These are phyloP conservation scores for Atrichornis clamosus DNA, from an alignment of 2,113 vertebrate species.

Conservation along the genomic window DNA sequence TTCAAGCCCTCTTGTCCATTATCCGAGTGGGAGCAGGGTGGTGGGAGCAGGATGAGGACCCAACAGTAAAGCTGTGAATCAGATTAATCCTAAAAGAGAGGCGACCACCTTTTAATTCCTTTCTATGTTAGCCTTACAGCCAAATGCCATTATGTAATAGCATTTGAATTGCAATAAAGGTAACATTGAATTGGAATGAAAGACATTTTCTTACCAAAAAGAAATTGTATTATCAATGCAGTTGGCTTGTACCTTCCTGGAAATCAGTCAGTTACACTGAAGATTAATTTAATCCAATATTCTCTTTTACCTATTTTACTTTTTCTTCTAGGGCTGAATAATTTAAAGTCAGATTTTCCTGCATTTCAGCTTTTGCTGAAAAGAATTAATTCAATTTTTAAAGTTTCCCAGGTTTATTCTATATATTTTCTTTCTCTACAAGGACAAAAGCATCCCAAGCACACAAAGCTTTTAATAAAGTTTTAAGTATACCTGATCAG, in stretches of 20 bases:
- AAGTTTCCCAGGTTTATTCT: not conserved
- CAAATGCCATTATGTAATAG: constrained; percentile 5
- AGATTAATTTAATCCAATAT: constrained; percentile 2
- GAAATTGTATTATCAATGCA: not conserved
- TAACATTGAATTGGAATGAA: not conserved
- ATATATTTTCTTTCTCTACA: not conserved
- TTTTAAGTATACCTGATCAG: constrained; percentile 20
- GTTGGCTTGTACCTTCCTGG: not conserved
- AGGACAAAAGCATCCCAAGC: not conserved
- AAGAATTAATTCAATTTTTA: not conserved
- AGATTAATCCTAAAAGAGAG: not conserved
- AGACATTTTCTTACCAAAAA: not conserved
- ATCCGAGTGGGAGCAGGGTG: not conserved
- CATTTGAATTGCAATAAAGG: not conserved
- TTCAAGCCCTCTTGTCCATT: not conserved
- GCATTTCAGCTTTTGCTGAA: not conserved
- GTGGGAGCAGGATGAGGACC: not conserved
- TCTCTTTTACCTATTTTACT: not conserved
- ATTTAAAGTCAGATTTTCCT: not conserved
- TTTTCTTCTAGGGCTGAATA: not conserved
- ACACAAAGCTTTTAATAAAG: not conserved
- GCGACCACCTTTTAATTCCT: not conserved
- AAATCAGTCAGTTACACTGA: constrained; percentile 12
- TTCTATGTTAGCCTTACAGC: not conserved
- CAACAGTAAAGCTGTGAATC: constrained; percentile 8